These are phyloP conservation scores for Lymantria dispar DNA, from an alignment of 2,888 invertebrate species.

Conservation along the genomic window DNA sequence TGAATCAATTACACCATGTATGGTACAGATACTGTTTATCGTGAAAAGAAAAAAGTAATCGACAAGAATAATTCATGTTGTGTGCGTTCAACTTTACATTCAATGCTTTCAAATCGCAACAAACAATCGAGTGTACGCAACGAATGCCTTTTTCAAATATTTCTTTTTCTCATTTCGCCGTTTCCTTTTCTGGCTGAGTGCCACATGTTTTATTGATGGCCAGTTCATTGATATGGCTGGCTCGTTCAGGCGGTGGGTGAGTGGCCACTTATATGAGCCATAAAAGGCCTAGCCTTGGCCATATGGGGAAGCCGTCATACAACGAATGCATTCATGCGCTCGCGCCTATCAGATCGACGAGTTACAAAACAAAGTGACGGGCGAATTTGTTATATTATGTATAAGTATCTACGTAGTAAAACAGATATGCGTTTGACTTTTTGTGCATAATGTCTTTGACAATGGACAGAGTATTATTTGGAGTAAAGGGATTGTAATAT, in stretches of 20 bases:
- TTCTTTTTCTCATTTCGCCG: constrained; percentile 79
- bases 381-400: constrained; percentile 53
- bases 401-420: constrained; percentile 21
- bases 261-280: constrained; percentile 79
- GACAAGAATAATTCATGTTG: constrained; percentile 65
- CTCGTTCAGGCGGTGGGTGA: constrained; percentile 80
- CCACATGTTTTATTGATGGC: constrained; percentile 82
- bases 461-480: too few species aligned
- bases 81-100: constrained; percentile 69
- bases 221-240: constrained; percentile 81
- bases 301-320: constrained; percentile 78
- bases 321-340: constrained; percentile 77
- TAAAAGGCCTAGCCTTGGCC: constrained; percentile 80
- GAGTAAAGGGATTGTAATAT: too few species aligned
- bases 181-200: constrained; percentile 79
- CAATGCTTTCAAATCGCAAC: constrained; percentile 74
- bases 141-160: constrained; percentile 75
- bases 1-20: constrained; percentile 60
- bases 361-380: constrained; percentile 65
- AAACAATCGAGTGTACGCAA: constrained; percentile 73
- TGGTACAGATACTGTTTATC: constrained; percentile 34
- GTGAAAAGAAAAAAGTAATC: constrained; percentile 43
- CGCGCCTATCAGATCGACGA: constrained; percentile 70
- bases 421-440: neutral
- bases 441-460: too few species aligned